Evolutionary conservation across 1,140 invertebrate genomes (phyloP), one percentile per base, ranked within the genome.

Genomic region (Drosophila sp.): DNA sequence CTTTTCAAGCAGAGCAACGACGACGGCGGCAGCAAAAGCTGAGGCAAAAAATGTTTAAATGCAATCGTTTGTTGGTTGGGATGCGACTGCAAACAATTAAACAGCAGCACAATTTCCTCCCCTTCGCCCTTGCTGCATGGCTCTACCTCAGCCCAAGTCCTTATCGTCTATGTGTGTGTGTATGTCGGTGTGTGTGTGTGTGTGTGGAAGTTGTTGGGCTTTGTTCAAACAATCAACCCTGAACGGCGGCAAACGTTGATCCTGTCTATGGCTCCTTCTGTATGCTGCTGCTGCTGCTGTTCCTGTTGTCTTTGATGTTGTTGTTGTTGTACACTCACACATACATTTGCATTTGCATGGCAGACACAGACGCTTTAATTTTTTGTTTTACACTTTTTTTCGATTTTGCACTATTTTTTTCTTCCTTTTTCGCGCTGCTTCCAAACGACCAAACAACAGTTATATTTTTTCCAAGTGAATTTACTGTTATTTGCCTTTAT

Each of bases 161-260:
- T 68, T 74, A 41, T 62, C 70, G 17, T 69, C 17, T 60, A 56
- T 63, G 47, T 58, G 63, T 66, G 65, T 71, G 58, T 61, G 63
- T 33, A 17, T 57, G 61, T 55, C 56, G 67, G 68, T 72, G 60
- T 80, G 69, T 73, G 33, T 62, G 55, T 68, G 64, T 64, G 70
- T 60, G 64, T 76, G 74, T 74, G 61, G 47, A 71, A 63, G 79
- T 68, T 65, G 55, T 40, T 76, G 66, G 60, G 72, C 73, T 80
- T 86, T 85, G 78, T 85, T 76, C 68, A 72, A 81, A 81, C 80
- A 86, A 86, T 87, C 83, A 87, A 86, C 83, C 83, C 83, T 79
- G 79, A 71, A 78, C 44, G 44, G 66, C 72, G 61, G 41, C 80
- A 75, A 58, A 71, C 69, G 77, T 80, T 78, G 81, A 86, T 86